Conservation (phyloP, 2,797 vertebrate species). For the Pangasius macronema region DNA sequence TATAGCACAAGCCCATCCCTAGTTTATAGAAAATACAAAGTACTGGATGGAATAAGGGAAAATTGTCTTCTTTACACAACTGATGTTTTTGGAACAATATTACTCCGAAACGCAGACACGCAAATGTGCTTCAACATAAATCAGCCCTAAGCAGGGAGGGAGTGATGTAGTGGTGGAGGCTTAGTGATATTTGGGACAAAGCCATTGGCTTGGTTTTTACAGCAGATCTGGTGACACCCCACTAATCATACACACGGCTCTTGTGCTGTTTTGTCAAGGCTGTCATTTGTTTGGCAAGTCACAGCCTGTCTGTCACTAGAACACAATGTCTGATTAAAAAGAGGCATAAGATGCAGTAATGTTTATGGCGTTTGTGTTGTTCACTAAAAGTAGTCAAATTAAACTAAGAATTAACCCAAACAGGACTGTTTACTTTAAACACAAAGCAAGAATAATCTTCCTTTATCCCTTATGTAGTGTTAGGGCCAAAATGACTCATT, state of each 20-base stretch:
- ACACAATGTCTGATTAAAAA: conserved; percentile 14
- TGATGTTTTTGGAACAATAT: background rate
- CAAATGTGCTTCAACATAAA: conserved; percentile 7
- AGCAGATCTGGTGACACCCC: conserved; percentile 25
- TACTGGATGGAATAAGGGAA: background rate
- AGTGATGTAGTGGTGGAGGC: background rate
- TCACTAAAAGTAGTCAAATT: background rate
- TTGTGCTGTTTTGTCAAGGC: conserved; percentile 20
- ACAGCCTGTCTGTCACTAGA: conserved; percentile 22
- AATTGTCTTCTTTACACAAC: background rate
- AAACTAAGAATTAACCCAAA: background rate
- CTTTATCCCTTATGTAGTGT: background rate
- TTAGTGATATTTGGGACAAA: conserved; percentile 8
- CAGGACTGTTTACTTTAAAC: conserved; percentile 9
- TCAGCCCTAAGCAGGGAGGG: background rate
- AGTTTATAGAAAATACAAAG: background rate
- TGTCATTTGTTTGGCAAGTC: conserved; percentile 29
- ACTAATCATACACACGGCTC: conserved; percentile 18
- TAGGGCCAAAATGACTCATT: background rate
- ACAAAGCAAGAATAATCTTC: conserved; percentile 7
- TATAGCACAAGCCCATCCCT: background rate
- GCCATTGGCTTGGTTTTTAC: conserved; percentile 14
- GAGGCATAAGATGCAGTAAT: background rate
- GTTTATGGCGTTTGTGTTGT: background rate
- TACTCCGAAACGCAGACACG: background rate